Evolutionary conservation across 2,888 invertebrate genomes (phyloP), one percentile per base, ranked within the genome.

Genomic region (Petrolisthes manimaculis): DNA sequence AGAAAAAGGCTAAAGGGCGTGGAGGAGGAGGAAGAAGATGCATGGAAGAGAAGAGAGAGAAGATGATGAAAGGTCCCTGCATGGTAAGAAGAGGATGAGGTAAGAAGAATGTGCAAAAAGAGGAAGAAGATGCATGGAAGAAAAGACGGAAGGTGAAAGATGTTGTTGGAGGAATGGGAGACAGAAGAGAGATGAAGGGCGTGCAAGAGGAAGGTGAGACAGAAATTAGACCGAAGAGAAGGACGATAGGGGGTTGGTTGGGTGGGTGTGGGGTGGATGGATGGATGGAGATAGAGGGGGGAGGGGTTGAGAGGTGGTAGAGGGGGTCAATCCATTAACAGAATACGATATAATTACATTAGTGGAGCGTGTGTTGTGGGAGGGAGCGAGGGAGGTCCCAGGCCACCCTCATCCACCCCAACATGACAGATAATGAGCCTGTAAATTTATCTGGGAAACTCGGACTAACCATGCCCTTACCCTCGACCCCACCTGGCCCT

Each of bases 401-500:
- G 21, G 21, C 80, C 18, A 37, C 80, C 56, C 74, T 53, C 74
- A 8, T 54, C 74, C 74, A 54, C 67, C 67, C 67, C 83, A 83
- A 83, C 83, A 83, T 83, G 83, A 83, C 83, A 83, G 74, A 55
- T 84, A 75, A 77, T 56, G 84, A 84, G 56, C 75, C 84, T 77
- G 84, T 84, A 84, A 84, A 84, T 84, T 84, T 84, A 75, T 54
- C 84, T 51, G 83, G 77, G 67, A 71, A 51, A 18, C 55, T 55
- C 61, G 24, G 56, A 56, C 84, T 75, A 61, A 24, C 84, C 77
- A 51, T 71, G 75, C 84, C 56, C 81, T 37, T 37, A 37, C 5
- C 67, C 67, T n/a, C 37, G 24, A 21, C 67, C 67, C n/a, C 24
- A 18, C 79, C 24, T 37, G n/a, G 18, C 77, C 37, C 79, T n/a